A percentile compares a stretch with the other conserved stretches of the same genome.
Evolutionary conservation across 2,888 invertebrate genomes (phyloP).

Genomic region (Alloplasta piceator): DNA sequence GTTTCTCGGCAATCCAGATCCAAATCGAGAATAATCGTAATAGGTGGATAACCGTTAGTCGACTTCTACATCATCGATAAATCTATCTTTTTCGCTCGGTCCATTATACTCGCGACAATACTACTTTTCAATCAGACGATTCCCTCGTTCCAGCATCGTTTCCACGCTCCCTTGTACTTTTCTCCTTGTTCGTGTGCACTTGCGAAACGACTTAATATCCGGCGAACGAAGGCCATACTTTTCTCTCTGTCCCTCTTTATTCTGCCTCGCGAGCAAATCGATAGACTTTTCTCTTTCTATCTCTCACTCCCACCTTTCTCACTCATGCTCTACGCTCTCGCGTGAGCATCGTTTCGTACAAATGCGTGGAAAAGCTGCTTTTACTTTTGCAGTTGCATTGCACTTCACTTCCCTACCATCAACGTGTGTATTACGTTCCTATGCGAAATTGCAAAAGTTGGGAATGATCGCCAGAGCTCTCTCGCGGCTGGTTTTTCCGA

Average conservation of each 20-base stretch:
- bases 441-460: slow-evolving; percentile 62
- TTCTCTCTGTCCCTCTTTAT: background rate
- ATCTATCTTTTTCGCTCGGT: slow-evolving; percentile 9
- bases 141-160: slow-evolving; percentile 5
- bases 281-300: slow-evolving; percentile 43
- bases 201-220: slow-evolving; percentile 55
- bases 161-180: background rate
- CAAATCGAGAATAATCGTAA: slow-evolving; percentile 10
- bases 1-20: background rate
- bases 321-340: slow-evolving; percentile 13
- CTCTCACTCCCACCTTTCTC: slow-evolving; percentile 50
- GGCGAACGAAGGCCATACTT: slow-evolving; percentile 20
- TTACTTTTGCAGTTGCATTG: slow-evolving; percentile 17
- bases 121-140: slow-evolving; percentile 46
- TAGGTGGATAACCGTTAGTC: background rate
- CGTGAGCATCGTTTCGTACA: slow-evolving; percentile 39
- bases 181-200: slow-evolving; percentile 30
- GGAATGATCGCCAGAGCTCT: slow-evolving; percentile 29
- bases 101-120: slow-evolving; percentile 31
- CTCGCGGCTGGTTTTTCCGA: slow-evolving; percentile 4
- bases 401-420: background rate
- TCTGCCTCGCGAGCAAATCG: slow-evolving; percentile 48
- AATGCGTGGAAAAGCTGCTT: slow-evolving; percentile 52
- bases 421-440: slow-evolving; percentile 19
- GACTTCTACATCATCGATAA: background rate